Evolutionary conservation across 2,797 vertebrate genomes (phyloP), one percentile per base, ranked within the genome.

Genomic region (Bryconaethiops microstoma): DNA sequence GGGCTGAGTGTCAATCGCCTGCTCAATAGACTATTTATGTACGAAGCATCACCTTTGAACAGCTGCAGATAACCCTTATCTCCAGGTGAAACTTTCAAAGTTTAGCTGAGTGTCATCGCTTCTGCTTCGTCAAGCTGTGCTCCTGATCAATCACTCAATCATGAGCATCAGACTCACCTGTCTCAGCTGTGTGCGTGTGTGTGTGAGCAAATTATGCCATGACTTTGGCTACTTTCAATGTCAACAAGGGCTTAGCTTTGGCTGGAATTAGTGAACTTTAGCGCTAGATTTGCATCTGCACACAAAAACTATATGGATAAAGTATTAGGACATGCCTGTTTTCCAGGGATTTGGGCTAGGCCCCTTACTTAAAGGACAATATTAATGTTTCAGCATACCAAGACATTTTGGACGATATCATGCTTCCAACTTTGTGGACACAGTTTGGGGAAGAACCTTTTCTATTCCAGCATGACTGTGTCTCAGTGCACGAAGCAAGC

Each of bases 1-100:
- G 90, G 86, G 88, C 81, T 80, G n/a, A 6, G 60, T 91, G 91
- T 91, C 92, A 94, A 88, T 94, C 92, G 92, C 54, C 84, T 83
- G 79, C 67, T 88, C 84, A 88, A 86, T 87, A 85, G 85, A 89
- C 89, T 87, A 87, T 88, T 88, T 87, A 86, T 90, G 87, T 90
- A 87, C 81, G 70, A 29, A 81, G 81, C 86, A 86, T 87, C 85
- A 75, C 83, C 39, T 88, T 82, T 87, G 74, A 89, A 91, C 90
- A 88, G 75, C 85, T 78, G 76, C 67, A 80, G 82, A 87, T 79
- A 71, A 71, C 57, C 64, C 50, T 7, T 23, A 60, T 63, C 80
- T 88, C 86, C 69, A 83, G 85, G 69, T 76, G 81, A 84, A 67
- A 78, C 68, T 71, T 78, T 72, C 74, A 83, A 83, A 80, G 23